These are phyloP conservation scores for Panurus biarmicus DNA, from an alignment of 2,113 vertebrate genomes.

Conservation along the genomic window DNA sequence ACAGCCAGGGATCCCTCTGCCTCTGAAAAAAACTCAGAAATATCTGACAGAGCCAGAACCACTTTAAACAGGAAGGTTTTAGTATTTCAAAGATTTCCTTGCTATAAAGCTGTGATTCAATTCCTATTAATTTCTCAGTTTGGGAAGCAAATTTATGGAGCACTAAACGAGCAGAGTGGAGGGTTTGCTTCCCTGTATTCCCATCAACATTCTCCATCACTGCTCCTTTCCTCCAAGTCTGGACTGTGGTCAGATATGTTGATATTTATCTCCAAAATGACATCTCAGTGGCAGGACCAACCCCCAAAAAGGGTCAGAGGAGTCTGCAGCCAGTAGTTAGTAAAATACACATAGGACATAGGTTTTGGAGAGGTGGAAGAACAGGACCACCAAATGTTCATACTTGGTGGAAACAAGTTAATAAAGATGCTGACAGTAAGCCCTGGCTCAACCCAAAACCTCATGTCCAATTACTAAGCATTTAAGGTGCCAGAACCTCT, in stretches of 20 bases:
- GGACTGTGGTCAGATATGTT: background rate
- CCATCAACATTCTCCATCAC: background rate
- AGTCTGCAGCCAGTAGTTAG: background rate
- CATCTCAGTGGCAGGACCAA: background rate
- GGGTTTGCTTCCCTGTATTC: background rate
- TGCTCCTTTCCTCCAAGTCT: no score
- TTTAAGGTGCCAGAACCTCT: background rate
- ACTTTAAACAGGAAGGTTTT: background rate
- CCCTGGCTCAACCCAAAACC: background rate
- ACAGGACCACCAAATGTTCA: background rate
- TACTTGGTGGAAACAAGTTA: background rate
- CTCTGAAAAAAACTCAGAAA: background rate
- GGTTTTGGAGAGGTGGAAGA: background rate
- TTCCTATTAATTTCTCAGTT: background rate
- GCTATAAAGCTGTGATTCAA: background rate
- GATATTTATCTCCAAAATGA: background rate
- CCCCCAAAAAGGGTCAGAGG: background rate
- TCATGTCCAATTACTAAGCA: background rate
- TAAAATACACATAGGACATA: background rate
- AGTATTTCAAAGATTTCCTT: background rate
- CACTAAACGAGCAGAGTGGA: background rate
- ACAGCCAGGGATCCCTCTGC: background rate
- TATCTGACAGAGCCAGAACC: background rate
- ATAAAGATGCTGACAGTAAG: background rate
- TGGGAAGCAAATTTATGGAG: background rate